Base-by-base conservation (phyloP, 2,888 invertebrate genomes). In the Apotomis turbidana region DNA sequence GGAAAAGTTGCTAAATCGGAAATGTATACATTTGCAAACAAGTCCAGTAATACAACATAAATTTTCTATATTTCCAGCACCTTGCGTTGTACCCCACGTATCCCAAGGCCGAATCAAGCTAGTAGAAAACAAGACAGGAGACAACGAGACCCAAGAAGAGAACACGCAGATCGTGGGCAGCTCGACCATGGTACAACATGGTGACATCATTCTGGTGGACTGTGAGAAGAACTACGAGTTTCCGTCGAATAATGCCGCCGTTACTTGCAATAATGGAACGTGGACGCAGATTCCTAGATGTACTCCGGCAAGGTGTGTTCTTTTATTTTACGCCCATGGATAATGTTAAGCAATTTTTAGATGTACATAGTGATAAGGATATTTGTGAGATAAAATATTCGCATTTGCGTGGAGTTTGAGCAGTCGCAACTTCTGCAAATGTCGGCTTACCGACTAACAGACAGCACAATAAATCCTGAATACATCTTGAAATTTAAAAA, bases 261-360 rank as follows among this genome's bases (percentile, higher is more conserved):
- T 98, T 0, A 95, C 96, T 0, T 99, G 99, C 85, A 96, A 97
- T 85, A 99, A 99, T 81, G 99, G 99, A 0, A 97, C 98, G 0
- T 99, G 99, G 99, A 97, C 98, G 0, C 96, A 97, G 75, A 97
- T 98, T 78, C 99, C 99, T 0, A 95, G 96, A 70, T 97, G 97
- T 82, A 95, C 96, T 74, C 96, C 97, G 76, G 95, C 99, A 82
- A 94, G 97, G 95, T 97, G 9, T n/a, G n/a, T 15, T 36, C 54
- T 54, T 8, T 52, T n/a, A 10, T 13, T 52, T 3, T 6, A 6
- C 6, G 6, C 41, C 6, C 41, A 41, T 41, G 3, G 4, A 41
- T 41, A 6, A 41, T 41, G 0, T 27, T 27, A 27, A 27, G 27
- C 27, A 27, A 27, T 27, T 27, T 27, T 27, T 27, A 27, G 27